Base-by-base conservation (phyloP, 2,888 invertebrate genomes). In the Dilophus febrilis region DNA sequence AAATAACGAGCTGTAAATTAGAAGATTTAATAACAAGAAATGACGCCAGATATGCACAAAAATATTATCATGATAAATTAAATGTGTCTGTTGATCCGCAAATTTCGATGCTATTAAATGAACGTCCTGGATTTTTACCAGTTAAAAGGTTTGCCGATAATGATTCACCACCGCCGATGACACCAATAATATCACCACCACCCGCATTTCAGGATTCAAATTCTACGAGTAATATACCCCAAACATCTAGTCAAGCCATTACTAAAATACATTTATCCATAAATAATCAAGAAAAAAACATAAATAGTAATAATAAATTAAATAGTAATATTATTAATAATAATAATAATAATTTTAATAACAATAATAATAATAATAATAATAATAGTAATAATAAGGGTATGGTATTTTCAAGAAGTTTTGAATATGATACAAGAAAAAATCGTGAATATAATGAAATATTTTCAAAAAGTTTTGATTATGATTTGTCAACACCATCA, bases 121-220 rank as follows among this genome's bases (percentile, higher is more conserved):
- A 62, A 40, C 54, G 62, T 19, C 63, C 62, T 1, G 63, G 60
- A 8, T 63, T 61, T 46, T 45, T 63, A 40, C 62, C 63, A 1
- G 61, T 63, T 1, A 58, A 56, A 43, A 56, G 52, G 38, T 49
- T 54, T 34, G 49, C 53, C 14, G 60, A 56, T 41, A 51, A 56
- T 47, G 61, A 64, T 37, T 72, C 74, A 2, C 74, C 74, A 27
- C 74, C 75, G 3, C 72, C 74, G n/a, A 61, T 74, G 12, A 77
- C 76, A 1, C 77, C 77, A 7, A 77, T 77, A 43, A 69, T 77
- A 35, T 77, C 77, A 13, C 77, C 77, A 10, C 77, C 77, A 1
- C 76, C 74, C 10, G 77, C 76, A 10, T 77, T 77, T 53, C 77
- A 77, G 53, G 75, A 75, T 47, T 60, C 61, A 47, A 59, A 58